Evolutionary conservation across 2,113 vertebrate species (phyloP).

Genomic region (Oophaga pumilio): DNA sequence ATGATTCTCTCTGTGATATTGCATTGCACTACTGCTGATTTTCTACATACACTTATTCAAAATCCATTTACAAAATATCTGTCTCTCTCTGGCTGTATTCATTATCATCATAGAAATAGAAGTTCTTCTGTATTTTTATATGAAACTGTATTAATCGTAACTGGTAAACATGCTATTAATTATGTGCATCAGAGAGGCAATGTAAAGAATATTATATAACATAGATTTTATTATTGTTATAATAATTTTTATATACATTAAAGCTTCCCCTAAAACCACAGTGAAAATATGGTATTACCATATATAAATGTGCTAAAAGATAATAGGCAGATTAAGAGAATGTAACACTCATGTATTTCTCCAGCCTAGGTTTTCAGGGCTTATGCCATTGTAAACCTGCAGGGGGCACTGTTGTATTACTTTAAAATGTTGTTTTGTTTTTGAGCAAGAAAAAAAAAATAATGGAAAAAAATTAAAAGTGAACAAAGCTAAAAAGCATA

Average conservation of each 20-base stretch:
- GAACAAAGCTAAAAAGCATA: slow-evolving; percentile 57
- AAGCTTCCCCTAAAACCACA: background rate
- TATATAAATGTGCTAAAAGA: slow-evolving; percentile 3
- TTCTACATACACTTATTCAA: slow-evolving; percentile 3
- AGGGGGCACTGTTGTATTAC: slow-evolving; percentile 53
- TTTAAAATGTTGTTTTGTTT: slow-evolving; percentile 11
- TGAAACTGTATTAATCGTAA: background rate
- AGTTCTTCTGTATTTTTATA: background rate
- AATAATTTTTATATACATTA: background rate
- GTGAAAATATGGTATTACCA: background rate
- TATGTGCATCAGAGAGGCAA: background rate
- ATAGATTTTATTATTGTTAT: background rate
- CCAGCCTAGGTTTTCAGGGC: background rate
- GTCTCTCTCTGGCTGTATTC: background rate
- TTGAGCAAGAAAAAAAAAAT: slow-evolving; percentile 21
- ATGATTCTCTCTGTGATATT: slow-evolving; percentile 29
- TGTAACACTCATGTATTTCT: background rate
- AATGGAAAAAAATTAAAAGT: slow-evolving; percentile 54
- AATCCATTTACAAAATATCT: slow-evolving; percentile 21
- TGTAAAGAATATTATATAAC: background rate
- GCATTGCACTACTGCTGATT: background rate
- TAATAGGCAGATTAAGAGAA: background rate
- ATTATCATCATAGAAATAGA: background rate
- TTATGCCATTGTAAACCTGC: background rate
- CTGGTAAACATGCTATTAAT: background rate